Conservation (phyloP, 2,113 vertebrate species). For the Microcebus griseorufus region DNA sequence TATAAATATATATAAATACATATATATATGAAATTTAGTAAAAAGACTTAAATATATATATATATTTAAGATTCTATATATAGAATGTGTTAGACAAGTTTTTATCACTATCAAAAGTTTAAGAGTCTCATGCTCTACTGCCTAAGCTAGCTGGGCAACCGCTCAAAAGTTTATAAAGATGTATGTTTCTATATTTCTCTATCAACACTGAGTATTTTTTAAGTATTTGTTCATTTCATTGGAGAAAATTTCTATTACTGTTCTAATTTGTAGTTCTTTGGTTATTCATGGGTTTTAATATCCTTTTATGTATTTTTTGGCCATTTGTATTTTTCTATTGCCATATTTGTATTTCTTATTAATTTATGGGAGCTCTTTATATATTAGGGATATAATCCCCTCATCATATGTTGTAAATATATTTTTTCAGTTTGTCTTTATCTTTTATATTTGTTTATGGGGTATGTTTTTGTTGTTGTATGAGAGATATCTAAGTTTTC, state of each 20-base stretch:
- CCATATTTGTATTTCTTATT: neutral
- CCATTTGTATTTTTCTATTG: conserved; percentile 2
- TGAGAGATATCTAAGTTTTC: neutral
- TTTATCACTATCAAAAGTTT: conserved; percentile 44
- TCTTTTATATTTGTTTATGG: neutral
- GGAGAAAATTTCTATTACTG: neutral
- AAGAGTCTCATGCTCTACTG: too few species aligned
- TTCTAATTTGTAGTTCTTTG: conserved; percentile 40
- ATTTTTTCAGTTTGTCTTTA: neutral
- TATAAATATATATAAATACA: too few species aligned
- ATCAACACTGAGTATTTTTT: conserved; percentile 6
- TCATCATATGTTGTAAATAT: neutral
- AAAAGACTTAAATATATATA: neutral
- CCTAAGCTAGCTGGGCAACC: too few species aligned
- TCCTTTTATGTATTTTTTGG: neutral
- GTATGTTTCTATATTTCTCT: neutral
- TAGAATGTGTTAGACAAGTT: neutral
- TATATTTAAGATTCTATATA: neutral
- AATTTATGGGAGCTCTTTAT: conserved; percentile 34
- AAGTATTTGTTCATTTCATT: neutral
- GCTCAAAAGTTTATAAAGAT: conserved; percentile 30
- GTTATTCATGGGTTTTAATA: conserved; percentile 17
- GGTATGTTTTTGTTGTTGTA: neutral
- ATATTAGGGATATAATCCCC: conserved; percentile 7
- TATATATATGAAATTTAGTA: too few species aligned